Evolutionary conservation across 2,113 vertebrate genomes (phyloP).

Genomic region (Sula dactylatra): DNA sequence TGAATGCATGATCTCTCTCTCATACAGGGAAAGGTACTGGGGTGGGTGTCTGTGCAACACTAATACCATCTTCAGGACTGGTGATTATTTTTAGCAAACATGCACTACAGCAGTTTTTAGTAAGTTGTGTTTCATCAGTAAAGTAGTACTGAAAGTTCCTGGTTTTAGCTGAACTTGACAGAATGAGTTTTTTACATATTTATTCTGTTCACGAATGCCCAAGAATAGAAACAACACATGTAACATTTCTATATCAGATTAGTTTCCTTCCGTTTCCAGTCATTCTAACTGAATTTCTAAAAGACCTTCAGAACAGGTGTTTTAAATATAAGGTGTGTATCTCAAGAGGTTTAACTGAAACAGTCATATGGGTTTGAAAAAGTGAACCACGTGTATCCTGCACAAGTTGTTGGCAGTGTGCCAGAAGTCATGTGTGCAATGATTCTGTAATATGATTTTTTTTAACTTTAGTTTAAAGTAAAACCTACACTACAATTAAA

Average conservation of each 20-base stretch:
- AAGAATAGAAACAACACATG: constrained; percentile 4
- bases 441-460: background rate
- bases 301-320: constrained; percentile 35
- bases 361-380: background rate
- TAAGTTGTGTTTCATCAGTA: background rate
- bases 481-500: background rate
- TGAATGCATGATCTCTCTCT: background rate
- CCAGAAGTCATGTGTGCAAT: background rate
- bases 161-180: background rate
- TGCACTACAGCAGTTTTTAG: background rate
- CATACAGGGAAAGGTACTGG: background rate
- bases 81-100: background rate
- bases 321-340: constrained; percentile 54
- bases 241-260: constrained; percentile 40
- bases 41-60: background rate
- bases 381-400: constrained; percentile 31
- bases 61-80: background rate
- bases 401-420: background rate
- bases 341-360: constrained; percentile 55
- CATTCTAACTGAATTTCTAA: constrained; percentile 58
- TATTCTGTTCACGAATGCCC: background rate
- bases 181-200: background rate
- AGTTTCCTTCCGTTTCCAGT: constrained; percentile 54
- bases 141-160: background rate
- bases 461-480: background rate